Base-by-base conservation (phyloP, 2,888 invertebrate species). In the Pardosa pseudoannulata region DNA sequence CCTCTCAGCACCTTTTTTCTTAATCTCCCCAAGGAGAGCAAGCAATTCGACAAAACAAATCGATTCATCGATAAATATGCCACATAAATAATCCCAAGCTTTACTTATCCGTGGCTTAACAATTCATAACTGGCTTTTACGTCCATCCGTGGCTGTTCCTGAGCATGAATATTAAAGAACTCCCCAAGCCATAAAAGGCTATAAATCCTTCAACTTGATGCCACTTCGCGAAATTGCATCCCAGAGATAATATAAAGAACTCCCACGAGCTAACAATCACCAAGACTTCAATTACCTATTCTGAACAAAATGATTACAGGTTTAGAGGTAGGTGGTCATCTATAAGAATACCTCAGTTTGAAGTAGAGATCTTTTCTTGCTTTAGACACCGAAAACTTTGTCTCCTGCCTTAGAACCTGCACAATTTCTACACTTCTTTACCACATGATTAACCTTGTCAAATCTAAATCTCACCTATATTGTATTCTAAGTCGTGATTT, bases 211-310 rank as follows among this genome's bases (percentile, higher is more conserved):
- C 46, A 46, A 9, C 46, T 46, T 16, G 16, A 46, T 9, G 46
- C 46, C 46, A 9, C 46, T 13, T 6, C 46, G 46, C 46, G 46
- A 46, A 46, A 46, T 46, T 46, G 46, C 46, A 46, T 46, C 46
- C 16, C 11, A 16, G 46, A 2, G 46, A 16, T 46, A 46, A 46
- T 46, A 46, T 46, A 46, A 46, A 46, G 46, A 46, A 46, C 46
- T 13, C 46, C 46, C 46, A 46, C 46, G 46, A 46, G 46, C 46
- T 16, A 46, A 46, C 46, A 46, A 46, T 46, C 46, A 46, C 13
- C 46, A 67, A 32, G 36, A 50, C 67, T 41, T 80, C 73, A 80
- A 80, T 80, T 80, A 50, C 67, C 73, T 31, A 50, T 73, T 67
- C 11, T 11, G 28, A 72, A 80, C 28, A 36, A 72, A 80, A 73